A percentile compares a stretch with the other conserved stretches of the same genome.
Conservation (phyloP, 2,888 invertebrate species). For the Tinea pellionella region DNA sequence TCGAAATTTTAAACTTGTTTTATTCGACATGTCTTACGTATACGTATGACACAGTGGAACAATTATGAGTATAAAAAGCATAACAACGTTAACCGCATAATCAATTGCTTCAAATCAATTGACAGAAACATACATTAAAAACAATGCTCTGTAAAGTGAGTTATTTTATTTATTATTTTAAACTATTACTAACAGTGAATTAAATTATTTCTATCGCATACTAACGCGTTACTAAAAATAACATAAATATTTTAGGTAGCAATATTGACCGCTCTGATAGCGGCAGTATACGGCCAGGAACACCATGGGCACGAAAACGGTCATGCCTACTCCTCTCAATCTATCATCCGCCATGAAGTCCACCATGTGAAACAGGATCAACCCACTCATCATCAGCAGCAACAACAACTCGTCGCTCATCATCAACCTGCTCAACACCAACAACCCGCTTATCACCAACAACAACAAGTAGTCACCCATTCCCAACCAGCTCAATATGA, state of each 20-base stretch:
- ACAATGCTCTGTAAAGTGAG: slow-evolving; percentile 2
- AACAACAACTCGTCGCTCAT: not conserved
- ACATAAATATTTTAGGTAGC: not conserved
- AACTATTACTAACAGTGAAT: not conserved
- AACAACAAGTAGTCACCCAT: slow-evolving; percentile 27
- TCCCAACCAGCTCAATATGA: slow-evolving; percentile 19
- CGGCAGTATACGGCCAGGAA: not conserved
- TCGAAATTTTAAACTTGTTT: slow-evolving; percentile 1
- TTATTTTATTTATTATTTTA: not conserved
- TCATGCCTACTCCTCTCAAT: slow-evolving; percentile 45
- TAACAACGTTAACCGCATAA: not conserved
- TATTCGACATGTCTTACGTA: not conserved
- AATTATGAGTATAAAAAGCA: slow-evolving; percentile 8
- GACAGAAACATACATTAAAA: not conserved
- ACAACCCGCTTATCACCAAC: not conserved
- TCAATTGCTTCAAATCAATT: not conserved
- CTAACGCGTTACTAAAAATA: not conserved
- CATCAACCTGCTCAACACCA: slow-evolving; percentile 31
- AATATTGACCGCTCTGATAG: not conserved
- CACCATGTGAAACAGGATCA: slow-evolving; percentile 21
- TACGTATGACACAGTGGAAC: not conserved
- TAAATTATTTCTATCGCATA: not conserved
- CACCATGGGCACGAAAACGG: slow-evolving; percentile 39
- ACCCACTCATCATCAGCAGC: slow-evolving; percentile 20
- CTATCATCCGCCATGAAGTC: slow-evolving; percentile 36